These are phyloP conservation scores for Todus mexicanus DNA, from an alignment of 2,797 vertebrate species.

Conservation along the genomic window DNA sequence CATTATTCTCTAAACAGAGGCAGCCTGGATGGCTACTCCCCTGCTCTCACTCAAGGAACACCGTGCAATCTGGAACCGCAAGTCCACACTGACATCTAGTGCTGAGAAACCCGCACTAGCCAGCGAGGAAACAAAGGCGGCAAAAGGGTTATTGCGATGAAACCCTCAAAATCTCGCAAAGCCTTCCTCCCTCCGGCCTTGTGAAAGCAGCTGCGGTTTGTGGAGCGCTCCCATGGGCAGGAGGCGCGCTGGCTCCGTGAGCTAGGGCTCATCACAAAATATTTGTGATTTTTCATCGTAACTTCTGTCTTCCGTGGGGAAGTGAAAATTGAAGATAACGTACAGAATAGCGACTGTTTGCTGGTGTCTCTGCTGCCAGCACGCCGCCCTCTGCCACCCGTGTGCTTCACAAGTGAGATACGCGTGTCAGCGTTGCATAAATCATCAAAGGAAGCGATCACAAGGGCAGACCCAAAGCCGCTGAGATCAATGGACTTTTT, in stretches of 20 bases:
- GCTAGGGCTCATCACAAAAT: neutral
- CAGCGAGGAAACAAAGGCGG: neutral
- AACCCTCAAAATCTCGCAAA: neutral
- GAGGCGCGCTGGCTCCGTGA: neutral
- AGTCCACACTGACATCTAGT: conserved; percentile 79
- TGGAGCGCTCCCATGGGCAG: neutral
- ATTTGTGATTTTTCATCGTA: neutral
- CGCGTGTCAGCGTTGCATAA: conserved; percentile 19
- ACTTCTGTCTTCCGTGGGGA: neutral
- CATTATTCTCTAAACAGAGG: neutral
- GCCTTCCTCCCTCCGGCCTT: neutral
- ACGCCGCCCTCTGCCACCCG: neutral
- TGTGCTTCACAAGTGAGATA: neutral
- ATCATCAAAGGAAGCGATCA: conserved; percentile 22
- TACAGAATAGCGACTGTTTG: neutral
- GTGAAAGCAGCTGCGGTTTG: accelerated
- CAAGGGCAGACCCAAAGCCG: conserved; percentile 2
- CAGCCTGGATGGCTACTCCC: neutral
- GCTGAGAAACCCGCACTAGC: conserved; percentile 46
- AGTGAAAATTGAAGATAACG: neutral
- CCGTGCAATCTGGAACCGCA: neutral
- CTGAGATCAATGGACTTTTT: neutral
- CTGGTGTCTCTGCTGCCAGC: neutral
- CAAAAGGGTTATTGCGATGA: neutral
- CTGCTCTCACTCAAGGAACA: neutral